Base-by-base conservation (phyloP, 2,888 invertebrate species). In the Mycalesis mineus region DNA sequence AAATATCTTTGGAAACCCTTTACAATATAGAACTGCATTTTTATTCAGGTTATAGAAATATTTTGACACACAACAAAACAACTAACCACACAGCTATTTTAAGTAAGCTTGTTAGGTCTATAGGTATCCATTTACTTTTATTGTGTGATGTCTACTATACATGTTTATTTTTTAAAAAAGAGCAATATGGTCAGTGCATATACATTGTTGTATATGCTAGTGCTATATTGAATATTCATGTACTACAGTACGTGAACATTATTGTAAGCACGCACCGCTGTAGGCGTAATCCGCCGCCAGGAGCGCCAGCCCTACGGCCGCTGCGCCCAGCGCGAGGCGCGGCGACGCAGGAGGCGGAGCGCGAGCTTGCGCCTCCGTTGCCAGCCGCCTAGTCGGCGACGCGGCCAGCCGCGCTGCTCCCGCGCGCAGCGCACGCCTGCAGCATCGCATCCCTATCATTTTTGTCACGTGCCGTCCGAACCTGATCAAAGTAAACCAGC, bases 231-330 rank as follows among this genome's bases (percentile, higher is more conserved):
- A n/a, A 29, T 29, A 29, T 29, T 4, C 5, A 29, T 29, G 29
- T 29, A 11, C 41, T 41, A 9, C 41, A 41, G n/a, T 17, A n/a
- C 7, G 7, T 7, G 7, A 40, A 4, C 29, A 29, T 6, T 6
- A 4, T n/a, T n/a, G n/a, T n/a, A 45, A 55, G 14, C 1, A 49
- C 62, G 45, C 72, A 87, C 88, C 88, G 68, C 87, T 88, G 62
- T 77, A 88, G 37, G 75, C 68, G 62, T 82, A 75, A 63, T 85
- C 84, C 42, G 86, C 87, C 31, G 88, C 87, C 0, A 88, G 70
- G 33, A 88, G 69, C 0, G 86, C 81, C 4, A 88, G 68, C 5
- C 80, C 82, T 11, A 85, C 47, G 0, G 83, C 71, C 48, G 80
- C 79, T 4, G 74, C 75, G 1, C 77, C 74, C 14, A 75, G 28